phyloP scores from a whole-genome alignment of 2,797 vertebrate species.

The Poeciliopsis infans region DNA sequence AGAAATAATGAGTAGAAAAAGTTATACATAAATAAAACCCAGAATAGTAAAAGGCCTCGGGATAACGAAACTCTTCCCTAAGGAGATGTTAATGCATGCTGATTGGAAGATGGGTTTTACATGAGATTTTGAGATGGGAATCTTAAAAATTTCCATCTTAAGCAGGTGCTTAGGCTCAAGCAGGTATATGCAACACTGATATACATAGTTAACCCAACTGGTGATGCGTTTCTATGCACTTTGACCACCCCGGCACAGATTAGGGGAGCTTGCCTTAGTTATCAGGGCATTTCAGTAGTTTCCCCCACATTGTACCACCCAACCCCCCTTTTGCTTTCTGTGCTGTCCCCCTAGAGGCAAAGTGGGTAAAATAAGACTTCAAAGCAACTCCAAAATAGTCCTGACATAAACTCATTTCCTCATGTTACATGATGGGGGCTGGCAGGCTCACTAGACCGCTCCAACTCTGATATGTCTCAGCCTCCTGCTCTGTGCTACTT shows the following conservation, averaged over 20 bases:
- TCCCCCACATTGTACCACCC: conserved; percentile 56
- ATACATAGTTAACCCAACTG: neutral
- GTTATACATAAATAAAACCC: conserved; percentile 38
- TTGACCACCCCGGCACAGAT: conserved; percentile 59
- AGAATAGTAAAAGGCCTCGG: conserved; percentile 25
- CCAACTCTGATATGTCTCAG: conserved; percentile 69
- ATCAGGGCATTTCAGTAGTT: conserved; percentile 69
- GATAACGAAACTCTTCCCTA: conserved; percentile 33
- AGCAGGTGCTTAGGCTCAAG: neutral
- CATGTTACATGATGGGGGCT: conserved; percentile 75
- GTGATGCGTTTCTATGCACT: conserved; percentile 26
- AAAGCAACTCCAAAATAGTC: conserved; percentile 84
- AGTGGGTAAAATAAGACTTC: conserved; percentile 83
- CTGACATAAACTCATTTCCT: conserved; percentile 84
- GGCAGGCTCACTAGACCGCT: conserved; percentile 58
- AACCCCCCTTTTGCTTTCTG: conserved; percentile 56
- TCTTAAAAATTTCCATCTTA: neutral
- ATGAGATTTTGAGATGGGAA: conserved; percentile 19
- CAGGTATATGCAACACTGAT: too few relatives aligned
- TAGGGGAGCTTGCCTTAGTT: conserved; percentile 53
- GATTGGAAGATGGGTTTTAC: neutral
- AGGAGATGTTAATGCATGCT: conserved; percentile 37
- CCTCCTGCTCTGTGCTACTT: conserved; percentile 65
- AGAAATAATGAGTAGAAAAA: conserved; percentile 18
- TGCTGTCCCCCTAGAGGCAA: conserved; percentile 73